Conservation (phyloP, 2,113 vertebrate species). For the Furnarius figulus region DNA sequence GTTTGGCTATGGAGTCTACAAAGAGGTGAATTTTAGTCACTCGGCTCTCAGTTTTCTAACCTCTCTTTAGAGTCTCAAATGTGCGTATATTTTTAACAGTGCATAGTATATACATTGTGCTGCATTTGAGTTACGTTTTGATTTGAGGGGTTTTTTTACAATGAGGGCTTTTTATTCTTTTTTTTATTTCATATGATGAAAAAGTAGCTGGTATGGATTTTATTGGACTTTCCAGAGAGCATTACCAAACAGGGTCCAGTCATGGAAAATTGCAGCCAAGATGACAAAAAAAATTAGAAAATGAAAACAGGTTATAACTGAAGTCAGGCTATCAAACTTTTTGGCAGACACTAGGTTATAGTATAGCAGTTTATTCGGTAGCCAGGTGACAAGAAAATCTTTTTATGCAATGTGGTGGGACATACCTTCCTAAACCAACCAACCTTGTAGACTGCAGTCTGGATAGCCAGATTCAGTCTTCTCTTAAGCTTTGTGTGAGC, state of each 20-base stretch:
- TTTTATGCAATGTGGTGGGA: not conserved
- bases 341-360: not conserved
- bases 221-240: not conserved
- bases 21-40: not conserved
- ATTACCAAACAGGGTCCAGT: not conserved
- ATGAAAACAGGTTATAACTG: conserved; percentile 24
- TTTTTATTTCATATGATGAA: not conserved
- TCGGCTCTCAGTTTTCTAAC: not conserved
- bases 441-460: not conserved
- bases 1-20: not conserved
- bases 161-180: not conserved
- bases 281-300: not conserved
- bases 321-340: not conserved
- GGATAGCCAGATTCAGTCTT: not conserved
- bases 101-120: not conserved
- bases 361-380: not conserved
- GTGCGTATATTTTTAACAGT: not conserved
- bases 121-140: not conserved
- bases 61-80: not conserved
- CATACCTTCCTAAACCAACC: not conserved
- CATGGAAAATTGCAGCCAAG: not conserved
- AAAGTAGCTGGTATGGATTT: not conserved
- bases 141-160: not conserved
- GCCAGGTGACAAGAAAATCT: not conserved
- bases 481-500: not conserved